Conservation (phyloP, 2,888 invertebrate species). For the Patella ulyssiponensis region DNA sequence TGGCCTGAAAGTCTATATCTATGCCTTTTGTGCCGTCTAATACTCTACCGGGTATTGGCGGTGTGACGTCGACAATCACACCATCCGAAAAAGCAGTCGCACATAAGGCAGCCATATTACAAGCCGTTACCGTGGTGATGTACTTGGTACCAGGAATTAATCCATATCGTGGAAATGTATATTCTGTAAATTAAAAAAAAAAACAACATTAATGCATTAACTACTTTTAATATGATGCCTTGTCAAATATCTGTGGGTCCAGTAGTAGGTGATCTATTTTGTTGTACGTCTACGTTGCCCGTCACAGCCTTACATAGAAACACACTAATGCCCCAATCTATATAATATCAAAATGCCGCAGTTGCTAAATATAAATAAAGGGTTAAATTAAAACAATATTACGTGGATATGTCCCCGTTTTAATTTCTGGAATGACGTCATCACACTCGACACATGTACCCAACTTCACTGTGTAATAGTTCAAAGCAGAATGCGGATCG, state of each 20-base stretch:
- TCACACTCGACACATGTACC: constrained; percentile 41
- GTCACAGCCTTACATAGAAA: no score
- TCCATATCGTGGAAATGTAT: not conserved
- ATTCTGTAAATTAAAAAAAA: no score
- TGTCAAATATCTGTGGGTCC: no score
- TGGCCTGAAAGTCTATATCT: constrained; percentile 48
- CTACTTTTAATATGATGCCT: no score
- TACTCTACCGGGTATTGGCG: constrained; percentile 47
- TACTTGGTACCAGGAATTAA: constrained; percentile 22
- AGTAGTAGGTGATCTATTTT: no score
- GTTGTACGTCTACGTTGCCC: no score
- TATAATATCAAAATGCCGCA: no score
- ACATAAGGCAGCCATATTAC: constrained; percentile 50
- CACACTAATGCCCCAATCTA: no score
- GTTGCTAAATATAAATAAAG: no score
- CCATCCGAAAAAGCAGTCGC: constrained; percentile 51
- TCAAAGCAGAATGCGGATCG: constrained; percentile 40
- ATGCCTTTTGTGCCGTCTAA: constrained; percentile 42
- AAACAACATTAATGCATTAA: no score
- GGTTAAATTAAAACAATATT: not conserved
- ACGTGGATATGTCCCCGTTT: constrained; percentile 32
- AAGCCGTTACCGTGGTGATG: constrained; percentile 47
- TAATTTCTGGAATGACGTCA: constrained; percentile 30
- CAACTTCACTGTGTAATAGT: constrained; percentile 37
- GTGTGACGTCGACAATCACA: constrained; percentile 48